phyloP scores from a whole-genome alignment of 2,888 invertebrate species.

The Stegana nigrithorax region DNA sequence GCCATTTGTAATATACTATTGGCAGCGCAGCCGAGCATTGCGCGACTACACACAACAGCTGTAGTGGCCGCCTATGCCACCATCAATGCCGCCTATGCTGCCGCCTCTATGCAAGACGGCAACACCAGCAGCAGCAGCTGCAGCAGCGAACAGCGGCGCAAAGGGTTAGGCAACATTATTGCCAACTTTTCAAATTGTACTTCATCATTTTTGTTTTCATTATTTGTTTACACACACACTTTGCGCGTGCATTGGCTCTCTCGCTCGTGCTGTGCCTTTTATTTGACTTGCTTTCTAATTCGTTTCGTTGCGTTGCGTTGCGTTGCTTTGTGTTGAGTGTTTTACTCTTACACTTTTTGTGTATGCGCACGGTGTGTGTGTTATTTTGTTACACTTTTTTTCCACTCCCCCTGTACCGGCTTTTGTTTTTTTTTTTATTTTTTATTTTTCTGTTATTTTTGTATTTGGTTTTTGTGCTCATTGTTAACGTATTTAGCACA shows the following conservation, averaged over 20 bases:
- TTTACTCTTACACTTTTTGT: slow-evolving; percentile 34
- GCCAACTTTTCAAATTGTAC: slow-evolving; percentile 38
- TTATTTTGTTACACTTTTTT: too few species aligned
- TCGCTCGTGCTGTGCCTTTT: slow-evolving; percentile 30
- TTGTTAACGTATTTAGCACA: slow-evolving; percentile 1
- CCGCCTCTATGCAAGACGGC: too few species aligned
- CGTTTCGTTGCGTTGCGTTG: too few species aligned
- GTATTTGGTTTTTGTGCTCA: slow-evolving; percentile 30
- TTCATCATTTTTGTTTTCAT: slow-evolving; percentile 13
- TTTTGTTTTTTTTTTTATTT: not conserved
- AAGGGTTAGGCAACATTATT: slow-evolving; percentile 27
- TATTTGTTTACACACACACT: slow-evolving; percentile 44
- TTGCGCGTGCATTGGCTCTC: not conserved
- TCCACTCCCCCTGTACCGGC: not conserved
- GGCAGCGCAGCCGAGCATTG: not conserved
- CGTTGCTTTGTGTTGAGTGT: too few species aligned
- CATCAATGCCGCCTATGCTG: too few species aligned
- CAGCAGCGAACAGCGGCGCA: not conserved
- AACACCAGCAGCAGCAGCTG: too few species aligned
- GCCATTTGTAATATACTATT: slow-evolving; percentile 31
- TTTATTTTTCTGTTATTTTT: slow-evolving; percentile 25
- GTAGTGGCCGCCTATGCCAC: too few species aligned
- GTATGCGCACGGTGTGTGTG: too few species aligned
- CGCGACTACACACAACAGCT: too few species aligned
- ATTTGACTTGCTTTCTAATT: slow-evolving; percentile 29